A percentile compares a stretch with the other conserved stretches of the same genome.
Conservation (phyloP, 2,888 invertebrate genomes). For the Timema cristinae region DNA sequence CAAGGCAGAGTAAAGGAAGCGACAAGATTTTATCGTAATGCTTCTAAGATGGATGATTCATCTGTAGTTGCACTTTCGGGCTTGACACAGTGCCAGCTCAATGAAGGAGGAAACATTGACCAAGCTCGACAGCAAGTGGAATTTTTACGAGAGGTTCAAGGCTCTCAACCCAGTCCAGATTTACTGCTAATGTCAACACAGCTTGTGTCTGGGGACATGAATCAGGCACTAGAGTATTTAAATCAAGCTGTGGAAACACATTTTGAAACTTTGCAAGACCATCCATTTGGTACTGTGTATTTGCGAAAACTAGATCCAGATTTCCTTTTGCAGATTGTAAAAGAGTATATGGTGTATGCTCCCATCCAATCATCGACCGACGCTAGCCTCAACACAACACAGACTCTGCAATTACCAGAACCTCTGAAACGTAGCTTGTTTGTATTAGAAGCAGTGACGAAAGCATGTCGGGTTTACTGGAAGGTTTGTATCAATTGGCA, state of each 20-base stretch:
- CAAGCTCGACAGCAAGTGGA: slow-evolving; percentile 73
- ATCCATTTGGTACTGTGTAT: slow-evolving; percentile 71
- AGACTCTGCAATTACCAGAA: slow-evolving; percentile 47
- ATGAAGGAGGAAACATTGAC: slow-evolving; percentile 65
- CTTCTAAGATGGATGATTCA: slow-evolving; percentile 79
- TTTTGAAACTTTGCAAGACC: slow-evolving; percentile 45
- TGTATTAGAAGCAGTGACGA: slow-evolving; percentile 66
- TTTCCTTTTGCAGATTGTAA: slow-evolving; percentile 73
- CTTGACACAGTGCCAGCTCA: slow-evolving; percentile 75
- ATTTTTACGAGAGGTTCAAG: slow-evolving; percentile 50
- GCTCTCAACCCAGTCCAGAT: slow-evolving; percentile 62
- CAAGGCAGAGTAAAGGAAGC: slow-evolving; percentile 75
- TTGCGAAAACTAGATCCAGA: slow-evolving; percentile 77
- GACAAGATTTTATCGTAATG: slow-evolving; percentile 69
- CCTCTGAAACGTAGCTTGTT: slow-evolving; percentile 58
- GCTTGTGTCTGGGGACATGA: slow-evolving; percentile 52
- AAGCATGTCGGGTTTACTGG: slow-evolving; percentile 73
- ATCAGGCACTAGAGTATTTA: slow-evolving; percentile 55
- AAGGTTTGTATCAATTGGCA: slow-evolving; percentile 64
- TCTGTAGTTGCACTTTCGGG: slow-evolving; percentile 77
- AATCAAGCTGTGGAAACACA: slow-evolving; percentile 60
- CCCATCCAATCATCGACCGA: slow-evolving; percentile 48
- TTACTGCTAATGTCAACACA: slow-evolving; percentile 66
- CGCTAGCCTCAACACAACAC: slow-evolving; percentile 36
- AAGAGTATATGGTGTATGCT: slow-evolving; percentile 67